Conservation (phyloP, 2,888 invertebrate genomes). For the Drosophila barbarae region DNA sequence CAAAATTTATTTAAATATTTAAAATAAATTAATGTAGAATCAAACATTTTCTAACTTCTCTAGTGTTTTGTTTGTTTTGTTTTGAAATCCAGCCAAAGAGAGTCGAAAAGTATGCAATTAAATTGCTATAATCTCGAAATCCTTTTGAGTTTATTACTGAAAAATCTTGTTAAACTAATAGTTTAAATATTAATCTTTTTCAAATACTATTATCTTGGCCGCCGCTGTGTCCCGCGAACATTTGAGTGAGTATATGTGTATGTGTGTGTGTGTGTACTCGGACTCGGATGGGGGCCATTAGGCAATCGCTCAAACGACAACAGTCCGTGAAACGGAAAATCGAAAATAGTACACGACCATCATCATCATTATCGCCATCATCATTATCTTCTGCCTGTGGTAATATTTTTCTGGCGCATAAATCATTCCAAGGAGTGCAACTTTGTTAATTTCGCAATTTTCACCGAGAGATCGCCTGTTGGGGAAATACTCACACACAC, state of each 20-base stretch:
- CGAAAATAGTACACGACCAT: constrained; percentile 42
- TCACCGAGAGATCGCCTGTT: constrained; percentile 18
- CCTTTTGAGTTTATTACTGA: background rate
- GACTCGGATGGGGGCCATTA: constrained; percentile 25
- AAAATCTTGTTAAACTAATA: background rate
- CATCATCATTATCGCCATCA: constrained; percentile 2
- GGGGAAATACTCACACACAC: background rate
- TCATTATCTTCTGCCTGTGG: constrained; percentile 18
- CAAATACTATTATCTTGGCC: constrained; percentile 4
- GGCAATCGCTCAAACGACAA: constrained; percentile 43
- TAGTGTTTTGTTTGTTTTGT: background rate
- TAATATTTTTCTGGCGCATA: constrained; percentile 35
- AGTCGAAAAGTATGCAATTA: too few species aligned
- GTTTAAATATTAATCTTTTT: background rate
- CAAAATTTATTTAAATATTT: too few species aligned
- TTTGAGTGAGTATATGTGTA: constrained; percentile 4
- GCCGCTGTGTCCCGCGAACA: constrained; percentile 11
- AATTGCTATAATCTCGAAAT: background rate
- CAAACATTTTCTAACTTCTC: background rate
- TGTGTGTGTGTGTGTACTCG: constrained; percentile 9
- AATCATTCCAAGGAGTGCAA: constrained; percentile 43
- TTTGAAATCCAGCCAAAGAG: background rate
- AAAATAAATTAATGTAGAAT: background rate
- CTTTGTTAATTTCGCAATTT: constrained; percentile 27
- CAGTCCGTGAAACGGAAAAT: constrained; percentile 43